phyloP scores from a whole-genome alignment of 1,140 invertebrate genomes.

The Euwallacea fornicatus region DNA sequence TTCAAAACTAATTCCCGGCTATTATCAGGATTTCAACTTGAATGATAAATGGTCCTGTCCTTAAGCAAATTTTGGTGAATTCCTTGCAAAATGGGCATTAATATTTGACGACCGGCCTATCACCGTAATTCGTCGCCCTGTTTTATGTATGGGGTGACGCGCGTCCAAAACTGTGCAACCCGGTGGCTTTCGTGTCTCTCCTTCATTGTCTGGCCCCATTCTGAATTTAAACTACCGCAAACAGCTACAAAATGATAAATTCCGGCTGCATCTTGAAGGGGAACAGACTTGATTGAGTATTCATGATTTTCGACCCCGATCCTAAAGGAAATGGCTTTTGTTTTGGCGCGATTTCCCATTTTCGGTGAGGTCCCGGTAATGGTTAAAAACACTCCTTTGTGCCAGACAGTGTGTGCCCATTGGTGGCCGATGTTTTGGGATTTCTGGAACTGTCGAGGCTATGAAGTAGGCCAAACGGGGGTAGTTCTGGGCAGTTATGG shows the following conservation, averaged over 20 bases:
- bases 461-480: neutral
- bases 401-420: neutral
- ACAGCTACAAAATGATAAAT: constrained; percentile 6
- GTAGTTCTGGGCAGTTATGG: neutral
- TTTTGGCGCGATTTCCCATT: neutral
- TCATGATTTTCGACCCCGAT: constrained; percentile 9
- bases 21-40: neutral
- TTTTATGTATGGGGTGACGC: constrained; percentile 12
- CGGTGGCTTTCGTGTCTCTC: constrained; percentile 1
- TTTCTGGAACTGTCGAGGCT: too few species aligned
- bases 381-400: neutral
- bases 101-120: constrained; percentile 1
- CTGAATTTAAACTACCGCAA: constrained; percentile 9
- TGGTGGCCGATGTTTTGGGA: too few species aligned
- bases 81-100: constrained; percentile 9
- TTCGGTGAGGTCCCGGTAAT: neutral
- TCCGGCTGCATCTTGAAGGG: constrained; percentile 2
- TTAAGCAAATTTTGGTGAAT: neutral
- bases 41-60: constrained; percentile 5
- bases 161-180: neutral
- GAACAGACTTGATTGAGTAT: constrained; percentile 12
- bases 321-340: neutral
- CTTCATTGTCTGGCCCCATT: constrained; percentile 2
- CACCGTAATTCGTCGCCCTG: constrained; percentile 2
- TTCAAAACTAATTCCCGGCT: neutral